These are phyloP conservation scores for Hylomyscus alleni DNA, from an alignment of 2,797 vertebrate species.

Conservation along the genomic window DNA sequence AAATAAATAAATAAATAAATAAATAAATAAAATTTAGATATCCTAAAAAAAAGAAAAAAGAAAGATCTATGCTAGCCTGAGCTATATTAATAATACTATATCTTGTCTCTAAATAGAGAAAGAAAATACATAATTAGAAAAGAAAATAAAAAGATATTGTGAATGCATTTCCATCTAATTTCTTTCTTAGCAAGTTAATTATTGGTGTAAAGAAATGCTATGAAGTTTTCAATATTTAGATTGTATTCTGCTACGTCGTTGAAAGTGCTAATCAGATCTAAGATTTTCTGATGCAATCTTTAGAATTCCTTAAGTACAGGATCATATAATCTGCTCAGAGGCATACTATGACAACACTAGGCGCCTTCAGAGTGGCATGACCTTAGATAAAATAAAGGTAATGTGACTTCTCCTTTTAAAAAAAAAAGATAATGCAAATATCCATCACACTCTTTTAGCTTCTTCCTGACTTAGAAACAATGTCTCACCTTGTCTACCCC, in stretches of 20 bases:
- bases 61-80: neutral
- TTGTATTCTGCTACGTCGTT: neutral
- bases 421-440: neutral
- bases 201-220: neutral
- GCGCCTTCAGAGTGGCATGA: neutral
- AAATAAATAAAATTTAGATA: no score
- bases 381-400: neutral
- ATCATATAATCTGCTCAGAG: neutral
- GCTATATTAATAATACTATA: neutral
- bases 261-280: neutral
- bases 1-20: no score
- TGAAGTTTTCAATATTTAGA: neutral
- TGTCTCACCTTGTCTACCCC: neutral
- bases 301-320: neutral
- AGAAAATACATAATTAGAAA: no score
- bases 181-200: neutral
- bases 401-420: neutral
- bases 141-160: no score
- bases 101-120: neutral
- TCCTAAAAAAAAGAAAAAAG: no score
- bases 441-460: neutral
- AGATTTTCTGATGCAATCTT: neutral
- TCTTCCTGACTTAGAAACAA: neutral
- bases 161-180: no score
- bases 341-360: neutral